Base-by-base conservation (phyloP, 2,113 vertebrate species). In the Sphyrna mokarran region DNA sequence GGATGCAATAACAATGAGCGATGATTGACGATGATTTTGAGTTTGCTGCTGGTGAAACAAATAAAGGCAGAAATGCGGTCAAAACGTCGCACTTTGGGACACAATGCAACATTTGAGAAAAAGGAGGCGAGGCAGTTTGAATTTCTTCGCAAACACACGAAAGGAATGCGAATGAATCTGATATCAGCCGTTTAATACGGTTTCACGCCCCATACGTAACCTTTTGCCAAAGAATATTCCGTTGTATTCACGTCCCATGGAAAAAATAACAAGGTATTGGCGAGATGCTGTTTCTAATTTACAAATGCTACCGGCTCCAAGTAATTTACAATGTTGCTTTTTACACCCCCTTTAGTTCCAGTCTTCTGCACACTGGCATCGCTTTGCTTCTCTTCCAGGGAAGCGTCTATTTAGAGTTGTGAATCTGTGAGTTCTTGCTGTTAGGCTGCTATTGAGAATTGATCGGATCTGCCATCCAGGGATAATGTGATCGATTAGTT, bases 261-360 rank as follows among this genome's bases (percentile, higher is more conserved):
- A 29, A 48, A 95, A 94, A 72, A 95, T 26, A 70, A 26, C 91
- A n/a, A 8, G 1, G 5, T 93, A 68, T 93, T 93, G 58, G n/a
- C 89, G n/a, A 37, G 89, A 66, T 68, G 33, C 58, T 91, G 89
- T n/a, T 66, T 91, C 66, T 40, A 94, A 72, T 95, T 72, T 95
- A 95, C 94, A 72, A 76, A 10, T 72, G 40, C 68, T 72, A 95
- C 93, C 20, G 23, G 66, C 72, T 95, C 40, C 68, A 72, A 95
- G 69, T 66, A 93, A 93, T 54, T 76, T 13, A 26, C 29, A 54
- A 69, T 3, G 69, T 54, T 76, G 37, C 22, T 95, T 95, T 26
- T 43, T 54, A 33, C 26, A 72, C 26, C 40, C 40, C 8, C 37
- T 69, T 66, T 48, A 40, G 68, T 29, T 20, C 37, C 37, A 83